A percentile compares a stretch with the other conserved stretches of the same genome.
Conservation (phyloP, 2,797 vertebrate genomes). For the Acropternis orthonyx region DNA sequence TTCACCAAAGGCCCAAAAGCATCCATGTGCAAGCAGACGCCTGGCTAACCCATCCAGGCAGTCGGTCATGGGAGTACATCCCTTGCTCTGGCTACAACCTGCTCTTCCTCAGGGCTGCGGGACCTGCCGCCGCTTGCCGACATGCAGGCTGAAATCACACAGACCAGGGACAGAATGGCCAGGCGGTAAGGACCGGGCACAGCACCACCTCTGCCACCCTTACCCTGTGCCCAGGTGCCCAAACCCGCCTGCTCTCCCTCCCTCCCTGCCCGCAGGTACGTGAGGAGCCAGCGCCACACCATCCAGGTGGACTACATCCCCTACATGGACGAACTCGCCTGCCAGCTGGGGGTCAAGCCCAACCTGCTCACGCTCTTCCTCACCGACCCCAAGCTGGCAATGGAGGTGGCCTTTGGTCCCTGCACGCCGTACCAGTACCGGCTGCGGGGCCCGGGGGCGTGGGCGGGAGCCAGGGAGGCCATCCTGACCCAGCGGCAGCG, state of each 20-base stretch:
- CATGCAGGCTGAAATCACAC: constrained; percentile 78
- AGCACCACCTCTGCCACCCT: rapidly evolving
- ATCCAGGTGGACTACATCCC: constrained; percentile 76
- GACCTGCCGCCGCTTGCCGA: constrained; percentile 64
- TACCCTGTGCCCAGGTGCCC: rapidly evolving
- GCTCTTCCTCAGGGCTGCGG: constrained; percentile 67
- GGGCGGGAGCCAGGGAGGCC: constrained; percentile 81
- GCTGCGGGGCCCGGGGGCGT: constrained; percentile 82
- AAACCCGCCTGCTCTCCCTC: background rate
- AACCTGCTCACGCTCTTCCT: constrained; percentile 75
- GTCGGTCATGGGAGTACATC: background rate
- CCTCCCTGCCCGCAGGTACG: constrained; percentile 77
- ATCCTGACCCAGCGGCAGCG: constrained; percentile 78
- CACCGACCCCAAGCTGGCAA: constrained; percentile 81
- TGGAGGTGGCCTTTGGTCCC: constrained; percentile 79
- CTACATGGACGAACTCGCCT: constrained; percentile 89
- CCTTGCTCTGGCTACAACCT: background rate
- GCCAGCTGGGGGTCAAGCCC: constrained; percentile 68
- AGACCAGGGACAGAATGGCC: constrained; percentile 50
- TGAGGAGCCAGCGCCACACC: constrained; percentile 81
- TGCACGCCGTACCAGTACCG: constrained; percentile 86
- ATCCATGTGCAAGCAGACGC: background rate
- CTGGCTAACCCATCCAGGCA: background rate
- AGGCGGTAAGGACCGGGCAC: constrained; percentile 38
- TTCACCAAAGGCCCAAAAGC: background rate